Evolutionary conservation across 2,888 invertebrate species (phyloP), one percentile per base, ranked within the genome.

Genomic region (Lasioglossum zephyrum): DNA sequence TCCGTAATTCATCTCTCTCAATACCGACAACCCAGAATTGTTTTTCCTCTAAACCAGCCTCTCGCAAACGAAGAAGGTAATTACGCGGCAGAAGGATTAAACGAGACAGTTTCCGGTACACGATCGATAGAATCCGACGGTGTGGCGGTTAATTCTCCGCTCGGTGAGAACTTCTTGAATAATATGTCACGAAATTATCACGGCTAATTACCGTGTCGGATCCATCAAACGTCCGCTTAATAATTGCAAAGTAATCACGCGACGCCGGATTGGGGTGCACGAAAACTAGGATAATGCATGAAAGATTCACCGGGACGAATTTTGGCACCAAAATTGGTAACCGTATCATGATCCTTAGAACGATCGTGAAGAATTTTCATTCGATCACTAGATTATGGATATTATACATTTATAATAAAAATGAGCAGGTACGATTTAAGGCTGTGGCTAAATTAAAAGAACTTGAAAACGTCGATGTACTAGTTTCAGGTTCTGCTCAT

Each of bases 291-390:
- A 2, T 13, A 16, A 3, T 39, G 16, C 18, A 41, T 79, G 63
- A 79, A 85, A 66, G 78, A 79, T 84, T 84, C 78, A 79, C 41
- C 2, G 1, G n/a, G 53, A n/a, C 9, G 22, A n/a, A 53, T 53
- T 53, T 53, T 9, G 2, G 0, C 3, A 22, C n/a, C 53, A 1
- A 53, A 53, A 53, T 53, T n/a, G 49, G 6, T 6, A 8, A 53
- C 49, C 16, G 49, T 22, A 22, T 53, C 8, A 53, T 2, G 49
- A 53, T 8, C 22, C 22, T 53, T 2, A 0, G 2, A 53, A 8
- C 49, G 49, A 49, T 49, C 49, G 18, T 18, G 5, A 49, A 18
- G 47, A 49, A 49, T 49, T 49, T 49, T 49, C 5, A 6, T 18
- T 18, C 1, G 49, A 44, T 44, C 44, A 4, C 11, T 44, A 44